Conservation (phyloP, 2,888 invertebrate genomes). For the Cepaea hortensis region DNA sequence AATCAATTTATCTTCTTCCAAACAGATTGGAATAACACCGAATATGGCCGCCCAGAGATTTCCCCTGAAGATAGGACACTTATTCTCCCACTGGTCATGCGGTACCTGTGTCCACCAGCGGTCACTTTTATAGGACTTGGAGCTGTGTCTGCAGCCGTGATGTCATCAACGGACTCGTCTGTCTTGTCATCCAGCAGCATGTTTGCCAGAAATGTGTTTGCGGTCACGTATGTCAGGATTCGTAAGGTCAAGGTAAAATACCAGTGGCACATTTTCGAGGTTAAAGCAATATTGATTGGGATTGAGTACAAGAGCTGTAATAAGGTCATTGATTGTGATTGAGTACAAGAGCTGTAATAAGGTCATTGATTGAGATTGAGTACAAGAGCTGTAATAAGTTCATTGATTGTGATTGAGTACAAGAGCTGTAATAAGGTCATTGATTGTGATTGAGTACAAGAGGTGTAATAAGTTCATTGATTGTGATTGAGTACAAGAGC, state of each 20-base stretch:
- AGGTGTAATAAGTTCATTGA: too few species aligned
- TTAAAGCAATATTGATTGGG: too few species aligned
- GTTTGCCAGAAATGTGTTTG: conserved; percentile 99
- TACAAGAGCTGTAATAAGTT: too few species aligned
- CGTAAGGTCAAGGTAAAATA: conserved; percentile 84
- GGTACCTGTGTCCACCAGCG: conserved; percentile 95
- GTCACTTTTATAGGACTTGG: conserved; percentile 98
- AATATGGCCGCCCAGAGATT: conserved; percentile 78
- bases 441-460: too few species aligned
- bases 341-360: too few species aligned
- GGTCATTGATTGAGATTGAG: too few species aligned
- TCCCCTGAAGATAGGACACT: conserved; percentile 86
- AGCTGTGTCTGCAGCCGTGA: conserved; percentile 98
- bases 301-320: too few species aligned
- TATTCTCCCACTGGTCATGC: conserved; percentile 96
- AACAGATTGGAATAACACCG: conserved; percentile 95
- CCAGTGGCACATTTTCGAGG: too few species aligned
- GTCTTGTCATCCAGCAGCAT: conserved; percentile 97
- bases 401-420: too few species aligned
- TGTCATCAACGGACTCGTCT: conserved; percentile 99
- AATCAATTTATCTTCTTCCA: neutral
- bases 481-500: too few species aligned
- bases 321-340: too few species aligned
- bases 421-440: too few species aligned
- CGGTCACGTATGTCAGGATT: conserved; percentile 94